Evolutionary conservation across 2,113 vertebrate genomes (phyloP).

Genomic region (Boleophthalmus pectinirostris): DNA sequence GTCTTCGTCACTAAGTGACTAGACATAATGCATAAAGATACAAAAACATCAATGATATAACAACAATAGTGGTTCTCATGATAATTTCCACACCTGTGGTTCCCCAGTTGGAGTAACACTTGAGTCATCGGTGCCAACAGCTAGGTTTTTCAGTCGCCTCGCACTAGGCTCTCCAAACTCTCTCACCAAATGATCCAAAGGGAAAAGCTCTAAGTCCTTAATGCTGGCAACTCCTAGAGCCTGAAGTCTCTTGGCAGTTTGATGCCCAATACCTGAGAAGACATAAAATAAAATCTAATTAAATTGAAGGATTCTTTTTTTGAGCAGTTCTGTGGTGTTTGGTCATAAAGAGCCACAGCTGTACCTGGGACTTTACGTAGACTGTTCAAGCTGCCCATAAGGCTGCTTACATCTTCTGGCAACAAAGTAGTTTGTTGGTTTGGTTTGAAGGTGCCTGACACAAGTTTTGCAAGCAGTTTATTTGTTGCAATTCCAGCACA

Average conservation of each 20-base stretch:
- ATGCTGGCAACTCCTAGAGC: constrained; percentile 77
- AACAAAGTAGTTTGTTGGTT: constrained; percentile 89
- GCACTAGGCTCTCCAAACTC: constrained; percentile 80
- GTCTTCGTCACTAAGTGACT: constrained; percentile 94
- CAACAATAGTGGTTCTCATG: neutral
- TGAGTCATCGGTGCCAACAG: constrained; percentile 81
- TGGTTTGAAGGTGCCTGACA: constrained; percentile 87
- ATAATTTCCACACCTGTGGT: constrained; percentile 81
- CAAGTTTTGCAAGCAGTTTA: constrained; percentile 88
- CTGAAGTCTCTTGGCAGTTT: constrained; percentile 80
- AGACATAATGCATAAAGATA: constrained; percentile 14
- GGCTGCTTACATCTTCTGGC: constrained; percentile 75
- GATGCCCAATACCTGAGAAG: constrained; percentile 83
- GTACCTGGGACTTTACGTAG: constrained; percentile 84
- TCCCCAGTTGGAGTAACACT: constrained; percentile 81
- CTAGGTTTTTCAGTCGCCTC: constrained; percentile 82
- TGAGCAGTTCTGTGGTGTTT: neutral
- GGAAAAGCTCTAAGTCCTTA: constrained; percentile 78
- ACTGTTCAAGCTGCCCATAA: constrained; percentile 74
- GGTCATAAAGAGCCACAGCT: neutral
- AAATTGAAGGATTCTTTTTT: neutral
- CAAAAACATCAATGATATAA: neutral
- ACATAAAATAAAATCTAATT: neutral
- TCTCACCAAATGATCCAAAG: constrained; percentile 71
- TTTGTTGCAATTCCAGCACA: constrained; percentile 86